Evolutionary conservation across 2,797 vertebrate genomes (phyloP), one percentile per base, ranked within the genome.

Genomic region (Dallia pectoralis): DNA sequence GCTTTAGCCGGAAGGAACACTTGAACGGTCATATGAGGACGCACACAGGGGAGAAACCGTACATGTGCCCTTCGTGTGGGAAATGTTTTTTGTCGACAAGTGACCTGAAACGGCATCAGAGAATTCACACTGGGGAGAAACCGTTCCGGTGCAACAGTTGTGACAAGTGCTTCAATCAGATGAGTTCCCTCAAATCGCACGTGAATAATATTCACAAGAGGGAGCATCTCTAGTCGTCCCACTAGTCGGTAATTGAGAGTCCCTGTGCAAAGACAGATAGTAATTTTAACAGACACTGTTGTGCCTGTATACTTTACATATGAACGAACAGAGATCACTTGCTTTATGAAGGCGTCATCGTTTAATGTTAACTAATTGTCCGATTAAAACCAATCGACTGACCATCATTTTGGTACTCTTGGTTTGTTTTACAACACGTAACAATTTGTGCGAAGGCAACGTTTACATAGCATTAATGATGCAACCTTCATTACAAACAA

Each of bases 11-110:
- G 69, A 81, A 84, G 70, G 80, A 80, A 70, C 80, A 84, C 65
- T 79, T 87, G 64, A 84, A 80, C 61, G 81, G 78, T 51, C 84
- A 86, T 67, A 79, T 80, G 70, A 78, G 78, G 70, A 81, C 80
- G 76, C 85, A 87, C 40, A 84, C 82, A 0, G 82, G 81, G 19
- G 84, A 87, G 53, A 86, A 85, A 14, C 81, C 78, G 18, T 83
- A 84, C 2, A 51, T 76, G 47, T 87, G 84, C 19, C 36, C 67
- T 40, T 72, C 79, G 27, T 86, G 86, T 56, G 76, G 86, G 18
- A 87, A 85, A 51, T 74, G 66, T 8, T 86, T 87, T 72, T 73
- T 71, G 33, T 78, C 80, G 62, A 87, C 78, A 25, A 84, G 82
- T 51, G 79, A 86, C 25, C 78, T 87, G 49, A 79, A 79, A 15